Percentiles rank a stretch among this genome's conserved stretches.
These are phyloP conservation scores for Drosophila melanogaster DNA, from an alignment of 1,140 invertebrate genomes.

Conservation along the genomic window DNA sequence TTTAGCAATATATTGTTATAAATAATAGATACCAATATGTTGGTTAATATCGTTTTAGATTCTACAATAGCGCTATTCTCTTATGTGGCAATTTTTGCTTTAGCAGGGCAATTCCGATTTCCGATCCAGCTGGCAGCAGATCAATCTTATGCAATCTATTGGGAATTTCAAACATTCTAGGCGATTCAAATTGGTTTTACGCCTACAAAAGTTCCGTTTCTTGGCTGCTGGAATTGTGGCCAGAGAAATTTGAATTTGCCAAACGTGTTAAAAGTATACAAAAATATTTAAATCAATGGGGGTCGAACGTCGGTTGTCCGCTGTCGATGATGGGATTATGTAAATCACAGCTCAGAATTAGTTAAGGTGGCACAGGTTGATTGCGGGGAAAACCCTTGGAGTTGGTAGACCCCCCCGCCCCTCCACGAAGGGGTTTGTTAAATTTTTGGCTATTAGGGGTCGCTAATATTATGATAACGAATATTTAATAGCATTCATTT, in stretches of 20 bases:
- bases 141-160: conserved; percentile 45
- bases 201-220: conserved; percentile 15
- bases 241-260: conserved; percentile 29
- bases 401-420: conserved; percentile 7
- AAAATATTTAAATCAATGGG: conserved; percentile 37
- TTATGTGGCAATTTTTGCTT: too few species aligned
- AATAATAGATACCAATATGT: too few species aligned
- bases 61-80: not conserved
- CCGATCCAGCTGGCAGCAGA: conserved; percentile 30
- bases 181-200: conserved; percentile 17
- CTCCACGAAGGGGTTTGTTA: not conserved
- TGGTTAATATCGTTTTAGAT: too few species aligned
- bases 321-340: conserved; percentile 62
- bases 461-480: too few species aligned
- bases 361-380: conserved; percentile 25
- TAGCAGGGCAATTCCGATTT: conserved; percentile 56
- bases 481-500: too few species aligned
- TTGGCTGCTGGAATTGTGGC: conserved; percentile 34
- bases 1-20: too few species aligned
- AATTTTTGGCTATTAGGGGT: not conserved
- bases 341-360: conserved; percentile 47
- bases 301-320: conserved; percentile 26
- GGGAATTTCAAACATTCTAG: conserved; percentile 50
- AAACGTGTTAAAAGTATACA: conserved; percentile 61
- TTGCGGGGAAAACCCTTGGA: not conserved